Evolutionary conservation across 2,888 invertebrate species (phyloP), one percentile per base, ranked within the genome.

Genomic region (Drepanosiphum platanoidis): DNA sequence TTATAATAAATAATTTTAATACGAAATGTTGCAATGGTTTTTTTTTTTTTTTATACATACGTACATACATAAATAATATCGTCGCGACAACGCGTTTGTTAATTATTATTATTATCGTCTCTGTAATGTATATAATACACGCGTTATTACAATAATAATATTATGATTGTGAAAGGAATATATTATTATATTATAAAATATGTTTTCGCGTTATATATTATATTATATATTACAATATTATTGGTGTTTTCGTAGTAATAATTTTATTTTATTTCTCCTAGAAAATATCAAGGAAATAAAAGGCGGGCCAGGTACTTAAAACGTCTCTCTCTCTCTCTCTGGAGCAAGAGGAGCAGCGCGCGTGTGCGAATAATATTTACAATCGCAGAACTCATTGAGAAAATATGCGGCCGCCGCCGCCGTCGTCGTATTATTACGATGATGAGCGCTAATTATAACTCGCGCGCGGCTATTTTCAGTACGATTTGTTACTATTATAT

Each of bases 321-420:
- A 74, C 27, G 71, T 71, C 30, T n/a, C n/a, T n/a, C n/a, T n/a
- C n/a, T n/a, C n/a, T n/a, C n/a, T n/a, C n/a, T n/a, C n/a, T n/a
- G n/a, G 72, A 46, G 42, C 46, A 32, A 30, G 32, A 77, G 30
- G 30, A 78, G n/a, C n/a, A n/a, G n/a, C n/a, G n/a, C n/a, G n/a
- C 39, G 39, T 66, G 11, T 30, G 39, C 58, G 8, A 81, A 71
- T 72, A 81, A 81, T 81, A 71, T 71, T 81, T 81, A 81, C 68
- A 71, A 81, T 34, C 22, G 13, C 52, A 27, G 58, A 58, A 81
- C 81, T 81, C 81, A 81, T 81, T 81, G 71, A 71, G 81, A 71
- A 81, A 81, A 61, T 71, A 81, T 81, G 81, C 71, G 52, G 58
- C 8, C 8, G 61, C 22, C n/a, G n/a, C n/a, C n/a, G n/a, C n/a